Evolutionary conservation across 2,888 invertebrate species (phyloP).

Genomic region (Acanthosepion esculentum): DNA sequence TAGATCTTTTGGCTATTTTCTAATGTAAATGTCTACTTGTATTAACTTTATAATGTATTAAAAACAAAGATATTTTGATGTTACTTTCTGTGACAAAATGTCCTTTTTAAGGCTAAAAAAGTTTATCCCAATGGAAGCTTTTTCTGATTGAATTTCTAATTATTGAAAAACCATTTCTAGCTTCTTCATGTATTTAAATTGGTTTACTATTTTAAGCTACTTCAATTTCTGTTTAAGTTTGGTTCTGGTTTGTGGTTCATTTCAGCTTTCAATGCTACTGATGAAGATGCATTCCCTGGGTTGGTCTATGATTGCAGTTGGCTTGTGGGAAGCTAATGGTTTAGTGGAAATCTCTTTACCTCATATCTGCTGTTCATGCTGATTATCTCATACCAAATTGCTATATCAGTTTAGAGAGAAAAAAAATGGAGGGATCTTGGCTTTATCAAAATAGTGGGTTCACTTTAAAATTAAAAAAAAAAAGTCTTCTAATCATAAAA

Average conservation of each 20-base stretch:
- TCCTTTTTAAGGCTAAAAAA: too few species aligned
- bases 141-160: too few species aligned
- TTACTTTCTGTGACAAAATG: too few species aligned
- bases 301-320: constrained; percentile 33
- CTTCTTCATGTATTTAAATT: background rate
- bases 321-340: background rate
- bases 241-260: background rate
- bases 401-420: background rate
- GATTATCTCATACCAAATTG: background rate
- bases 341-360: background rate
- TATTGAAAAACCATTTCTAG: too few species aligned
- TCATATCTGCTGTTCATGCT: background rate
- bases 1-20: background rate
- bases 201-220: background rate
- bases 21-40: background rate
- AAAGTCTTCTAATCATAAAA: too few species aligned
- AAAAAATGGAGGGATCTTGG: background rate
- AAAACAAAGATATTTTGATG: too few species aligned
- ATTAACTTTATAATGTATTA: too few species aligned
- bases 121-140: too few species aligned
- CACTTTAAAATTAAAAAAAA: too few species aligned
- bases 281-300: background rate
- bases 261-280: background rate
- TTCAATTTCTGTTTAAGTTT: background rate
- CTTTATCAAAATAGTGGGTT: background rate